These are phyloP conservation scores for Orthosia gracilis DNA, from an alignment of 2,888 invertebrate species.

Conservation along the genomic window DNA sequence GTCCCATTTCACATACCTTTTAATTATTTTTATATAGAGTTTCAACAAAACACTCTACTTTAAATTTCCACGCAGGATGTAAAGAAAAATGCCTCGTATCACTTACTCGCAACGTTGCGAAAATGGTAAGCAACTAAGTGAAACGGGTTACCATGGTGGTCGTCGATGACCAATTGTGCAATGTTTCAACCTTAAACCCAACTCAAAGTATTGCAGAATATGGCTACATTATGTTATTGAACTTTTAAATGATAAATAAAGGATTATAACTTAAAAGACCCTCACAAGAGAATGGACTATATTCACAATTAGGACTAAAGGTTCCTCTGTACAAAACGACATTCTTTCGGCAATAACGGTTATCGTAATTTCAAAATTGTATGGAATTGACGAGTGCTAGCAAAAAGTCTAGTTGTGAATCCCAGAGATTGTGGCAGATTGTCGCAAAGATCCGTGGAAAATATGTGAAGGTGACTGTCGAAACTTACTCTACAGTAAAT, in stretches of 20 bases:
- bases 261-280: too few species aligned
- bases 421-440: too few species aligned
- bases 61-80: constrained; percentile 24
- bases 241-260: background rate
- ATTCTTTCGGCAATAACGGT: too few species aligned
- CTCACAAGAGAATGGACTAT: background rate
- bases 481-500: too few species aligned
- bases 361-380: too few species aligned
- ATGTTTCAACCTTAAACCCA: constrained; percentile 58
- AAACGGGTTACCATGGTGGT: constrained; percentile 61
- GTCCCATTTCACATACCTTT: background rate
- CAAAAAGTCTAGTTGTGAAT: too few species aligned
- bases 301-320: too few species aligned
- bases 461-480: background rate
- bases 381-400: too few species aligned
- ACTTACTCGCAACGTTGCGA: constrained; percentile 46
- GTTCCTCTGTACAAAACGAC: too few species aligned
- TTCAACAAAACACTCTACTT: background rate
- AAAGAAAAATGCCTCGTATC: constrained; percentile 40
- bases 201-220: constrained; percentile 43
- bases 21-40: background rate
- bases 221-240: background rate
- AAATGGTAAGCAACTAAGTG: constrained; percentile 47
- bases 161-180: constrained; percentile 56
- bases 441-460: background rate